Percentiles rank a stretch among this genome's conserved stretches.
Conservation (phyloP, 2,113 vertebrate genomes). For the Odontophorus gujanensis region DNA sequence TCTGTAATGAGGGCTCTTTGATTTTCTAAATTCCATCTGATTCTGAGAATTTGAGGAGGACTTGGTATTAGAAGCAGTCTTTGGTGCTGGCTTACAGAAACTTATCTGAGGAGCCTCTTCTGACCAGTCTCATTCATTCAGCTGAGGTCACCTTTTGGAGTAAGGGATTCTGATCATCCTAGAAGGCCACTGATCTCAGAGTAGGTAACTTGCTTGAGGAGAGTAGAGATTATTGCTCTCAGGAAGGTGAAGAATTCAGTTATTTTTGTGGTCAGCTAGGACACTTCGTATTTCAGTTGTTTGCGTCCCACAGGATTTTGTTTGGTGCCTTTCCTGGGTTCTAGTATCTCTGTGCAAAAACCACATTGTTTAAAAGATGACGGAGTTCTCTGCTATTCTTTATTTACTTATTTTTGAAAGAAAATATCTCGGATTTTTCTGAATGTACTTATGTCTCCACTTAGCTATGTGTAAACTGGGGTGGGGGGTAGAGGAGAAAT, state of each 20-base stretch:
- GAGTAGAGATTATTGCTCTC: not conserved
- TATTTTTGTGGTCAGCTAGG: not conserved
- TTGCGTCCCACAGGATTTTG: not conserved
- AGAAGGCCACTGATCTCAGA: conserved; percentile 2
- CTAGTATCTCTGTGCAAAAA: not conserved
- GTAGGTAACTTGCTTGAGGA: not conserved
- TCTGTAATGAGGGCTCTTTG: not conserved
- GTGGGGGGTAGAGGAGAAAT: not conserved
- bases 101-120: conserved; percentile 33
- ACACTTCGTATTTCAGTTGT: not conserved
- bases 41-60: not conserved
- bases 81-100: not conserved
- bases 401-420: conserved; percentile 5
- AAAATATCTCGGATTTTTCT: conserved; percentile 16
- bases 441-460: not conserved
- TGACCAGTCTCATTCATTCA: conserved; percentile 15
- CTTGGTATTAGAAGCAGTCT: not conserved
- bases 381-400: not conserved
- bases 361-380: not conserved
- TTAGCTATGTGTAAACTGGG: not conserved
- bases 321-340: not conserved
- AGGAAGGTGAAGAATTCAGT: not conserved
- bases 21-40: not conserved
- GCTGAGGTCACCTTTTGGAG: conserved; percentile 51
- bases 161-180: conserved; percentile 36